These are phyloP conservation scores for Trimorus sp. DNA, from an alignment of 2,888 invertebrate species.

Conservation along the genomic window DNA sequence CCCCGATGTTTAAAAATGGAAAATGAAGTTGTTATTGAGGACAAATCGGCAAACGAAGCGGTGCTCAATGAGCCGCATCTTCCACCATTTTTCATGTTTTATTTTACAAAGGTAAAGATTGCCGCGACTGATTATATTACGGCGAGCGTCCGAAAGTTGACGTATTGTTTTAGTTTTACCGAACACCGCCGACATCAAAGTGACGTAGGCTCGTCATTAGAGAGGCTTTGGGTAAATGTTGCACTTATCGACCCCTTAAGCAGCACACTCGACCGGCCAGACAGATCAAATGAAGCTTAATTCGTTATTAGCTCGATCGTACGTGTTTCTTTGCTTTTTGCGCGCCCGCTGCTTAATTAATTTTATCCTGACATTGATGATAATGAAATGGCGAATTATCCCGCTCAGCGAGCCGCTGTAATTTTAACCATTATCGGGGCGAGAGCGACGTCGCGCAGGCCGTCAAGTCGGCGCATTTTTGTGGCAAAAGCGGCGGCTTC, in stretches of 20 bases:
- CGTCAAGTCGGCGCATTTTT: no score
- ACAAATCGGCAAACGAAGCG: conserved; percentile 51
- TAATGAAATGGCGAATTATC: no score
- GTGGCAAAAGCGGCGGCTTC: no score
- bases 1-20: conserved; percentile 59
- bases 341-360: no score
- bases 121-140: conserved; percentile 20
- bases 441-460: no score
- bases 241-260: conserved; percentile 60
- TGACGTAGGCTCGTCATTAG: conserved; percentile 38
- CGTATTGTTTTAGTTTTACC: conserved; percentile 36
- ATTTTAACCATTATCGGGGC: no score
- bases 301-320: conserved; percentile 29
- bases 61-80: conserved; percentile 56
- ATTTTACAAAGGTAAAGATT: conserved; percentile 29
- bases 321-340: not conserved
- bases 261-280: conserved; percentile 33
- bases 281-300: conserved; percentile 48
- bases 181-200: conserved; percentile 36
- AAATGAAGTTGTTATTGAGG: conserved; percentile 59
- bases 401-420: no score
- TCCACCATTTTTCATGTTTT: conserved; percentile 44
- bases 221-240: conserved; percentile 53
- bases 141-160: conserved; percentile 28
- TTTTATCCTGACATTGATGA: no score